These are phyloP conservation scores for Cecidostiba fungosa DNA, from an alignment of 2,888 invertebrate genomes.

Conservation along the genomic window DNA sequence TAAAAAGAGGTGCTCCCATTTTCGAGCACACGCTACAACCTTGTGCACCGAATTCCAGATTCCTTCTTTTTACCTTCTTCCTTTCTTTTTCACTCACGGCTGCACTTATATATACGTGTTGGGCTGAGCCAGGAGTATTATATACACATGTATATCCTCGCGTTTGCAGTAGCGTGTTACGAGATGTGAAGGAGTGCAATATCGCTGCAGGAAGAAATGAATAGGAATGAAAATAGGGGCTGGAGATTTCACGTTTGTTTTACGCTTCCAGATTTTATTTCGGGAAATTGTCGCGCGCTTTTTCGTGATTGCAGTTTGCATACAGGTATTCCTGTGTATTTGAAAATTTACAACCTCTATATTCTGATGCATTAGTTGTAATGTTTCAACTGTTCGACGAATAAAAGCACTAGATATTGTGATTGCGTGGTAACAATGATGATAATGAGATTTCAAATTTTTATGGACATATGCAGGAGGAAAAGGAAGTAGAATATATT, in stretches of 20 bases:
- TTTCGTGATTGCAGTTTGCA: neutral
- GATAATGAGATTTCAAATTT: no score
- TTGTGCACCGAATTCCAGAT: conserved; percentile 13
- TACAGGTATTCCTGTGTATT: no score
- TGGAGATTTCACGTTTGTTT: neutral
- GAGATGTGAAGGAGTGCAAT: neutral
- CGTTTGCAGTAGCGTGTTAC: neutral
- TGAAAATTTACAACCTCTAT: no score
- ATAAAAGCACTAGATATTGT: no score
- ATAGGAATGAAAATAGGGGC: neutral
- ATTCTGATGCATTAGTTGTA: no score
- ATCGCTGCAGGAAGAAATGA: neutral
- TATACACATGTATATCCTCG: neutral
- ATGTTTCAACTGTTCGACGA: no score
- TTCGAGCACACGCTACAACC: neutral
- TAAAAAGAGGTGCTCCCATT: conserved; percentile 23
- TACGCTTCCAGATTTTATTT: neutral
- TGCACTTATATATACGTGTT: neutral
- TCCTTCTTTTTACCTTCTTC: neutral
- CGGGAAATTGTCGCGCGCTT: neutral
- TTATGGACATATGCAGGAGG: no score
- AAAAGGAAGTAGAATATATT: no score
- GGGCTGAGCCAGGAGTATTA: neutral
- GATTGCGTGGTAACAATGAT: no score
- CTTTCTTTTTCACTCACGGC: neutral